These are phyloP conservation scores for Mayetiola destructor DNA, from an alignment of 2,888 invertebrate genomes.

Conservation along the genomic window DNA sequence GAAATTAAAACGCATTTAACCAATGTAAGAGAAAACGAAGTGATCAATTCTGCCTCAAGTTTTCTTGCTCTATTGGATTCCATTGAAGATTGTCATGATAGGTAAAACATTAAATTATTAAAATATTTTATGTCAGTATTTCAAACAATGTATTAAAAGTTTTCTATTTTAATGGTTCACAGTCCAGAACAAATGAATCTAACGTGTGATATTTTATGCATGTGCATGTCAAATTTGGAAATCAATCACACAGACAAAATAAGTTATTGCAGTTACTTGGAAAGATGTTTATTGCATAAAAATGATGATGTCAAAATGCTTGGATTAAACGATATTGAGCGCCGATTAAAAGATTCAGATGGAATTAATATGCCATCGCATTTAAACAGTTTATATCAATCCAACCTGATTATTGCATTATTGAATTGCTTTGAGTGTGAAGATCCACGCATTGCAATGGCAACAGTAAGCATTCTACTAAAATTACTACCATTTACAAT, in stretches of 20 bases:
- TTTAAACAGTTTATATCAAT: slow-evolving; percentile 17
- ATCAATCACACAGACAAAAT: slow-evolving; percentile 44
- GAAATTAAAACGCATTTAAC: slow-evolving; percentile 36
- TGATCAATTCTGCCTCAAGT: slow-evolving; percentile 28
- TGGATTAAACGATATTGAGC: slow-evolving; percentile 46
- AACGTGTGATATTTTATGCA: slow-evolving; percentile 48
- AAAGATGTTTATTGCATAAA: slow-evolving; percentile 47
- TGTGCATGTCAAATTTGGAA: slow-evolving; percentile 47
- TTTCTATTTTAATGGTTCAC: slow-evolving; percentile 18
- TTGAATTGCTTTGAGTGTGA: slow-evolving; percentile 26
- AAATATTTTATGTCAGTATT: neutral
- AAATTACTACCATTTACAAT: slow-evolving; percentile 23
- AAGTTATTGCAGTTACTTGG: slow-evolving; percentile 41
- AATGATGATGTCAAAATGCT: slow-evolving; percentile 46
- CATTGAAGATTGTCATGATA: slow-evolving; percentile 35
- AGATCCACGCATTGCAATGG: slow-evolving; percentile 24
- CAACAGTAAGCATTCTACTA: slow-evolving; percentile 25
- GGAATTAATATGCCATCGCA: neutral
- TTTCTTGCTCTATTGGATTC: slow-evolving; percentile 47
- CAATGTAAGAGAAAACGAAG: slow-evolving; percentile 32
- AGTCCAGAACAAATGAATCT: slow-evolving; percentile 43
- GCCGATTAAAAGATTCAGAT: neutral
- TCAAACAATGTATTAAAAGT: neutral
- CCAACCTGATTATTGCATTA: slow-evolving; percentile 20
- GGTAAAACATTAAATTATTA: slow-evolving; percentile 4